Conservation (phyloP, 1,140 invertebrate genomes). For the Steinernema khuongi region DNA sequence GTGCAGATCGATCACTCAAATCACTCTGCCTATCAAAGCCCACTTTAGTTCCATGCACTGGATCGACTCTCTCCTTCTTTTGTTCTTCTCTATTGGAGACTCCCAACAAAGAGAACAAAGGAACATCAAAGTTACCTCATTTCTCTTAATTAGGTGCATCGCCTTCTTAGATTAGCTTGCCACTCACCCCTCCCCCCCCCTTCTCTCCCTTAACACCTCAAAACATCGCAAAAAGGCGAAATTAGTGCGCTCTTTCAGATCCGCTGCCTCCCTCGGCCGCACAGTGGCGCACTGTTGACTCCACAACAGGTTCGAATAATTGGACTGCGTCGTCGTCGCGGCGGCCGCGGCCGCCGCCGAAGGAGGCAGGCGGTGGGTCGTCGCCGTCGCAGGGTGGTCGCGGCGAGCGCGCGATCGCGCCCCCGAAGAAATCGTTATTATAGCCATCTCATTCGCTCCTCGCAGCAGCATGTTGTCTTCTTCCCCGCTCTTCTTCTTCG, state of each 20-base stretch:
- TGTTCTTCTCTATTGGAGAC: no score
- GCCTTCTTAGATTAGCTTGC: no score
- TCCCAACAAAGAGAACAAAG: no score
- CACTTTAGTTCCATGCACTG: no score
- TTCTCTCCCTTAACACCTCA: no score
- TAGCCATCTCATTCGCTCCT: conserved; percentile 5
- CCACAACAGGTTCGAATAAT: conserved; percentile 9
- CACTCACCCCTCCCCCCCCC: no score
- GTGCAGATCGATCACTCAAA: no score
- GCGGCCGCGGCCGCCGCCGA: background rate
- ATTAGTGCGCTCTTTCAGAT: background rate
- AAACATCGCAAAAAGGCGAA: no score
- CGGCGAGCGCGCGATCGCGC: background rate
- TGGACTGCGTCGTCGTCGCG: background rate
- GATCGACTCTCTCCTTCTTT: no score
- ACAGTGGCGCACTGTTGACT: background rate
- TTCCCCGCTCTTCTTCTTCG: background rate
- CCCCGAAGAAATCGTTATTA: conserved; percentile 12
- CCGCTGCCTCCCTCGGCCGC: background rate
- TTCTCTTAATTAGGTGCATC: no score
- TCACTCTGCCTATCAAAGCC: no score
- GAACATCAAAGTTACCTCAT: no score
- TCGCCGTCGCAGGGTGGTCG: background rate
- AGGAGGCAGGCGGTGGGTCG: background rate
- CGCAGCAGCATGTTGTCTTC: conserved; percentile 12